These are phyloP conservation scores for Molanna angustata DNA, from an alignment of 2,888 invertebrate genomes.

Conservation along the genomic window DNA sequence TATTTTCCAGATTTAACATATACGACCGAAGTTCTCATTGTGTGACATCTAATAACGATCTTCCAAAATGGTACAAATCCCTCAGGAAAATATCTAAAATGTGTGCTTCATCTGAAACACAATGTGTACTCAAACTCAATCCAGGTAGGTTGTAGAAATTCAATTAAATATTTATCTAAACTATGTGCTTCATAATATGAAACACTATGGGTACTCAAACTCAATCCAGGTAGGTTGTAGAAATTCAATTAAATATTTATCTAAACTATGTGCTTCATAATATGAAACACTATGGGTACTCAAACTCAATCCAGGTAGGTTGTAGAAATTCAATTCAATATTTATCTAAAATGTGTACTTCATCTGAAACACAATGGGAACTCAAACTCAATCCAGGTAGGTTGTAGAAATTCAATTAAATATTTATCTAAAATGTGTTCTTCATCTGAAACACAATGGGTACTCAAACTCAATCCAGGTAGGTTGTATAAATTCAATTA, in stretches of 20 bases:
- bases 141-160: no score
- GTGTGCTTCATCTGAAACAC: constrained; percentile 50
- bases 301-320: constrained; percentile 58
- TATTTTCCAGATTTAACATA: constrained; percentile 61
- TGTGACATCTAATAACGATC: constrained; percentile 54
- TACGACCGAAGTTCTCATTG: constrained; percentile 64
- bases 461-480: no score
- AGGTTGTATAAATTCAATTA: no score
- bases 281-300: constrained; percentile 56
- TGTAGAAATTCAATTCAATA: no score
- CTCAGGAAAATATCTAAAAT: constrained; percentile 53
- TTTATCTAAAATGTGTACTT: constrained; percentile 54
- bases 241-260: no score
- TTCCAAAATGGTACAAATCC: constrained; percentile 61
- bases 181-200: constrained; percentile 50
- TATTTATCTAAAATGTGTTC: no score
- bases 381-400: constrained; percentile 60
- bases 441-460: no score
- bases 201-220: constrained; percentile 59
- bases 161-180: no score
- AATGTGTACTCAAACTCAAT: constrained; percentile 58
- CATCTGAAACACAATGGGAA: constrained; percentile 53
- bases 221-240: constrained; percentile 59
- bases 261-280: constrained; percentile 53
- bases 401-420: no score